Percentiles rank a stretch among this genome's conserved stretches.
Conservation (phyloP, 2,113 vertebrate species). For the Narcine bancroftii region DNA sequence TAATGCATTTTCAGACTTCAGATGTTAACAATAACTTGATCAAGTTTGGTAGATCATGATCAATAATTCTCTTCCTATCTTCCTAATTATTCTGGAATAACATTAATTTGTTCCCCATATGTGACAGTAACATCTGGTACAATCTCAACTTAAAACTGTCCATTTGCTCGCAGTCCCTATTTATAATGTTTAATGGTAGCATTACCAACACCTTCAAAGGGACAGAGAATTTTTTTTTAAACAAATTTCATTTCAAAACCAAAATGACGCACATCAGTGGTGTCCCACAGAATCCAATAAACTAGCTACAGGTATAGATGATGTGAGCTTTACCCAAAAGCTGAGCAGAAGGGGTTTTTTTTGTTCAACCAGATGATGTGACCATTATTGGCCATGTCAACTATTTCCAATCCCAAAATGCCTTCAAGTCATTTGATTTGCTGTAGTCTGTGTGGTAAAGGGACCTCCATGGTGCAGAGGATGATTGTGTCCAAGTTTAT, state of each 20-base stretch:
- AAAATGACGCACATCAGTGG: no score
- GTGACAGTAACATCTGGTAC: not conserved
- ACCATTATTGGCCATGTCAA: no score
- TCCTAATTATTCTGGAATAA: not conserved
- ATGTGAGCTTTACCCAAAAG: not conserved
- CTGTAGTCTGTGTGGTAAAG: no score
- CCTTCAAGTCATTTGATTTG: no score
- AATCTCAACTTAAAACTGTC: not conserved
- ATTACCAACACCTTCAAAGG: not conserved
- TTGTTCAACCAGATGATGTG: no score
- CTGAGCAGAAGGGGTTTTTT: not conserved
- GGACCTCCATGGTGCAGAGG: no score
- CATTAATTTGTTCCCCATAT: not conserved
- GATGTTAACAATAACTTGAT: not conserved
- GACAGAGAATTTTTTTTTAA: no score
- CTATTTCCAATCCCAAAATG: no score
- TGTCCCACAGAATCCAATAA: not conserved
- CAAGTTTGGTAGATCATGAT: not conserved
- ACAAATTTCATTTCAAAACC: no score
- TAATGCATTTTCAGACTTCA: not conserved
- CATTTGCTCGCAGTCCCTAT: not conserved
- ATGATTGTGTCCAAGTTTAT: no score
- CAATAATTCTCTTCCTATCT: not conserved
- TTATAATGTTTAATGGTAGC: no score
- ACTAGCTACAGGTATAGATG: not conserved